phyloP scores from a whole-genome alignment of 1,140 invertebrate species.

The Drosophila auraria region DNA sequence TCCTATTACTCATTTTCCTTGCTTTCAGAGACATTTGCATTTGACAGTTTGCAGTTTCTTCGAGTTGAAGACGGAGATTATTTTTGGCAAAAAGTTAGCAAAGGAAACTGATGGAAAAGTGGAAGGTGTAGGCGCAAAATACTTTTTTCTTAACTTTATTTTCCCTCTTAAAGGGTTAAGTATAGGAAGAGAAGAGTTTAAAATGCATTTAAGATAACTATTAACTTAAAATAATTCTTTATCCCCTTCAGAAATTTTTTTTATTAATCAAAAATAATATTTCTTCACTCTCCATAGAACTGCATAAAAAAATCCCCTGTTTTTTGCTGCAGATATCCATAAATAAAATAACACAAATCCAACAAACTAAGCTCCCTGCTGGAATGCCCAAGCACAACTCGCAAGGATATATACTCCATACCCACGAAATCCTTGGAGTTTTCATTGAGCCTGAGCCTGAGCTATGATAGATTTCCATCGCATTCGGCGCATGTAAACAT shows the following conservation, averaged over 20 bases:
- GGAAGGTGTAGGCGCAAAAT: not conserved
- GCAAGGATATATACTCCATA: not conserved
- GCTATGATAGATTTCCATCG: slow-evolving; percentile 68
- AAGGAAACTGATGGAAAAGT: not conserved
- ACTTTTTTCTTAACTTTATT: not conserved
- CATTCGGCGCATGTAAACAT: slow-evolving; percentile 78
- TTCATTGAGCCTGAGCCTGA: slow-evolving; percentile 10
- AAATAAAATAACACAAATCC: slow-evolving; percentile 24
- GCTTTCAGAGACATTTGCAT: slow-evolving; percentile 45
- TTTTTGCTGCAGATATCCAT: slow-evolving; percentile 5
- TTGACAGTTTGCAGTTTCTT: slow-evolving; percentile 26
- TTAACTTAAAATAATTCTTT: no score
- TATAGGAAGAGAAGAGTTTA: no score
- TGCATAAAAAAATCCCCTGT: not conserved
- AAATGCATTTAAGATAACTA: no score
- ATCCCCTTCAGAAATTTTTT: no score
- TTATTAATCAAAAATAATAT: no score
- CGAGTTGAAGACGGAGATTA: not conserved
- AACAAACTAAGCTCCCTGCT: slow-evolving; percentile 12
- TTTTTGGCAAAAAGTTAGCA: slow-evolving; percentile 4
- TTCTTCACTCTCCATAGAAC: no score
- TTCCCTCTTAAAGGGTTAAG: not conserved
- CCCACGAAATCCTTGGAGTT: slow-evolving; percentile 16
- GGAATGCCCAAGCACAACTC: slow-evolving; percentile 25
- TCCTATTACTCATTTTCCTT: slow-evolving; percentile 47